Conservation (phyloP, 2,888 invertebrate genomes). For the Acleris emargana region DNA sequence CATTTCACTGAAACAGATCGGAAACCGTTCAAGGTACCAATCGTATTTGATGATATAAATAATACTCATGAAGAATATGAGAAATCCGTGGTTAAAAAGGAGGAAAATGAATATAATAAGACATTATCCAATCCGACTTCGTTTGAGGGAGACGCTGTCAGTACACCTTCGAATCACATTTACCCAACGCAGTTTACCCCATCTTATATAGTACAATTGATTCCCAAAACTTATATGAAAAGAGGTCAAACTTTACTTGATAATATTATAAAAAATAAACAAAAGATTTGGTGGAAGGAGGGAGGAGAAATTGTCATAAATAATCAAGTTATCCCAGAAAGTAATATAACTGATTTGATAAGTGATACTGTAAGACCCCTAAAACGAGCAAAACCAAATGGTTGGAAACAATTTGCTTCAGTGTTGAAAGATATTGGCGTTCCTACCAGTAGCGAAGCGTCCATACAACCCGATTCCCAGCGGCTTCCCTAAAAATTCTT, state of each 20-base stretch:
- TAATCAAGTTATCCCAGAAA: conserved; percentile 39
- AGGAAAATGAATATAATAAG: conserved; percentile 7
- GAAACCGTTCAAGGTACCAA: conserved; percentile 36
- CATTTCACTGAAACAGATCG: conserved; percentile 40
- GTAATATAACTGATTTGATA: conserved; percentile 47
- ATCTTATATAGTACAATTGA: conserved; percentile 26
- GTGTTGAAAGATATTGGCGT: conserved; percentile 42
- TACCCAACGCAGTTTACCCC: conserved; percentile 19
- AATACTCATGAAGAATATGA: not conserved
- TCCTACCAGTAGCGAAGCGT: too few relatives aligned
- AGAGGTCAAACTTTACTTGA: conserved; percentile 41
- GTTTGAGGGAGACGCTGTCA: not conserved
- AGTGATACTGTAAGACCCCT: conserved; percentile 45
- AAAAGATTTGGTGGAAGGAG: conserved; percentile 41
- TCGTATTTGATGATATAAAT: conserved; percentile 16
- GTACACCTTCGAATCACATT: not conserved
- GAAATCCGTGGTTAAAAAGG: not conserved
- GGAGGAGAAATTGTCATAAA: conserved; percentile 42
- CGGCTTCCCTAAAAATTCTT: too few relatives aligned
- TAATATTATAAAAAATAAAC: conserved; percentile 27
- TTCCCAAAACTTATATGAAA: conserved; percentile 40
- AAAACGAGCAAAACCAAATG: conserved; percentile 43
- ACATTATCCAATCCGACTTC: conserved; percentile 1
- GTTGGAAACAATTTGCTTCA: conserved; percentile 44
- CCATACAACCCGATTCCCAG: too few relatives aligned